A percentile compares a stretch with the other conserved stretches of the same genome.
These are phyloP conservation scores for Caenorhabditis wallacei DNA, from an alignment of 2,888 invertebrate genomes.

Conservation along the genomic window DNA sequence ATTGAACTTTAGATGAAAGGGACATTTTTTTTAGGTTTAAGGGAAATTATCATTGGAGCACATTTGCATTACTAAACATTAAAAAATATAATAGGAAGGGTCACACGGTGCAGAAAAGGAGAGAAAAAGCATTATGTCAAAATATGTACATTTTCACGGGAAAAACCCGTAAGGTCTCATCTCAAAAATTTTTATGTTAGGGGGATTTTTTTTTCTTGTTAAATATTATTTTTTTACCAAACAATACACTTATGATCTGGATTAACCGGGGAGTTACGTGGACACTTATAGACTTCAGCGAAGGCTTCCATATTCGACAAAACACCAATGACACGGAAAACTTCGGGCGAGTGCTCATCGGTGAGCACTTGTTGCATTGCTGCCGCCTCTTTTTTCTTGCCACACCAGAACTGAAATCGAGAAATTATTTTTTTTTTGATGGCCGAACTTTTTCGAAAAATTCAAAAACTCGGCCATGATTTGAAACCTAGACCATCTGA, in stretches of 20 bases:
- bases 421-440: neutral
- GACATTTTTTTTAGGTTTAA: neutral
- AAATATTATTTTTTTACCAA: conserved; percentile 66
- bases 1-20: no score
- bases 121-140: conserved; percentile 1
- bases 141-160: conserved; percentile 56
- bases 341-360: conserved; percentile 80
- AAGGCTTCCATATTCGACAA: conserved; percentile 86
- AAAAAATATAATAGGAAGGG: neutral
- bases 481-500: neutral
- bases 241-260: conserved; percentile 85
- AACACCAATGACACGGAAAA: conserved; percentile 72
- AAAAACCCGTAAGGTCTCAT: conserved; percentile 48
- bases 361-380: conserved; percentile 81
- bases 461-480: neutral
- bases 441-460: neutral
- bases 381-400: conserved; percentile 81
- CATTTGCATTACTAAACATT: no score
- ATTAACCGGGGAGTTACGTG: conserved; percentile 92
- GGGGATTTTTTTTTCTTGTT: no score
- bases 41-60: neutral
- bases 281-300: conserved; percentile 91
- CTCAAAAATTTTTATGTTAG: conserved; percentile 3
- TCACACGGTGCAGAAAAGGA: conserved; percentile 6
- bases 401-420: conserved; percentile 75